Evolutionary conservation across 2,113 vertebrate genomes (phyloP), one percentile per base, ranked within the genome.

Genomic region (Osmerus mordax): DNA sequence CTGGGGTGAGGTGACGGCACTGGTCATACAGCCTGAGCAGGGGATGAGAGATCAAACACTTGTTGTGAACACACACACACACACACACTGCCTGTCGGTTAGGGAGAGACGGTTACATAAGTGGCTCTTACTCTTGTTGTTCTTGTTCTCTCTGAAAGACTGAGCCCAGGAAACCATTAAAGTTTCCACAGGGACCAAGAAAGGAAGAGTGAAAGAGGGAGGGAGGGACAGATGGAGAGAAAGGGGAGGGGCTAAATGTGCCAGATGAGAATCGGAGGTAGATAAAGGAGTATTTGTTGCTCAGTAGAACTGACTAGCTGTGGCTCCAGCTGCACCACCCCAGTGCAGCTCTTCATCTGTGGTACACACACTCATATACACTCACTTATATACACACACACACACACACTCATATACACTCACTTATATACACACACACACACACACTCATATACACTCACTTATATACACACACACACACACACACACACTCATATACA

Each of bases 161-260:
- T 79, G 79, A 87, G 85, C 84, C 75, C 87, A 90, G 89, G 90
- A 90, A 91, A 89, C 86, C 86, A 90, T 89, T 88, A 87, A 67
- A 88, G 84, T 90, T 90, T 90, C 88, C 87, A 87, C 84, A 84
- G 78, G 74, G 72, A 74, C 63, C 60, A 69, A 87, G 85, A 83
- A 83, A 79, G 78, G 73, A 68, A 70, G 74, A 86, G 75, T 78
- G 69, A 77, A 81, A 79, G 78, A 65, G 73, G 74, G 77, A 87
- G 77, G 75, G 85, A 86, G 77, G 77, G 78, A 80, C 82, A 89
- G 73, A 86, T 78, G 78, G 82, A 79, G 79, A 68, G 59, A 74
- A 81, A 78, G 58, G 54, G 78, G 41, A 21, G 53, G 11, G 25
- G 53, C 51, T 28, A 28, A 18, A 76, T 87, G 80, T 82, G 87